phyloP scores from a whole-genome alignment of 2,888 invertebrate genomes.

The Odontocerum albicorne region DNA sequence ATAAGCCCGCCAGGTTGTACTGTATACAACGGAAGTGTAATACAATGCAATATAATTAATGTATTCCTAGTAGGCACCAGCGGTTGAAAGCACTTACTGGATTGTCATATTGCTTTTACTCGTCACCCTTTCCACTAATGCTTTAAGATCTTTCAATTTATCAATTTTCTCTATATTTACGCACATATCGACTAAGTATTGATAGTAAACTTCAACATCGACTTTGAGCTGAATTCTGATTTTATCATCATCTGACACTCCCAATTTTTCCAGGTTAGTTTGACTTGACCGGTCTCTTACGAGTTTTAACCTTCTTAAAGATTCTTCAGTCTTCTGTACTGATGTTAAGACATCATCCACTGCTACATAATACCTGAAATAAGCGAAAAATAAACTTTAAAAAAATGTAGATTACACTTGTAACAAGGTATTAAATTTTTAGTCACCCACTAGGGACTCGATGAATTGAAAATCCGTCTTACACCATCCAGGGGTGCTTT shows the following conservation, averaged over 20 bases:
- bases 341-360: slow-evolving; percentile 89
- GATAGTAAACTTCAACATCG: slow-evolving; percentile 77
- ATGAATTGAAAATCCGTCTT: too few species aligned
- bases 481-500: too few species aligned
- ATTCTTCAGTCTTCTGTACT: slow-evolving; percentile 94
- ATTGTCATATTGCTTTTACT: slow-evolving; percentile 39
- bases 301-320: slow-evolving; percentile 85
- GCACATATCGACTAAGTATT: slow-evolving; percentile 59
- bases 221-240: slow-evolving; percentile 87
- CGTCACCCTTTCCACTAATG: slow-evolving; percentile 63
- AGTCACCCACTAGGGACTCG: too few species aligned
- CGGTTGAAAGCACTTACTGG: slow-evolving; percentile 32
- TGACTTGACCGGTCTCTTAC: slow-evolving; percentile 65
- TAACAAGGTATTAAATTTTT: too few species aligned
- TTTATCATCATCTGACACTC: slow-evolving; percentile 89
- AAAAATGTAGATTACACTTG: too few species aligned
- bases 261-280: slow-evolving; percentile 56
- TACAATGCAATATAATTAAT: too few species aligned
- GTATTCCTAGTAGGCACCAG: slow-evolving; percentile 27
- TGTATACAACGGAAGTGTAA: too few species aligned
- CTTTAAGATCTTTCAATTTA: slow-evolving; percentile 61
- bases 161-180: slow-evolving; percentile 60
- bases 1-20: too few species aligned
- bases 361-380: slow-evolving; percentile 65
- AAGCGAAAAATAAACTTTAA: too few species aligned